Evolutionary conservation across 1,140 invertebrate species (phyloP), one percentile per base, ranked within the genome.

Genomic region (Penaeus chinensis): DNA sequence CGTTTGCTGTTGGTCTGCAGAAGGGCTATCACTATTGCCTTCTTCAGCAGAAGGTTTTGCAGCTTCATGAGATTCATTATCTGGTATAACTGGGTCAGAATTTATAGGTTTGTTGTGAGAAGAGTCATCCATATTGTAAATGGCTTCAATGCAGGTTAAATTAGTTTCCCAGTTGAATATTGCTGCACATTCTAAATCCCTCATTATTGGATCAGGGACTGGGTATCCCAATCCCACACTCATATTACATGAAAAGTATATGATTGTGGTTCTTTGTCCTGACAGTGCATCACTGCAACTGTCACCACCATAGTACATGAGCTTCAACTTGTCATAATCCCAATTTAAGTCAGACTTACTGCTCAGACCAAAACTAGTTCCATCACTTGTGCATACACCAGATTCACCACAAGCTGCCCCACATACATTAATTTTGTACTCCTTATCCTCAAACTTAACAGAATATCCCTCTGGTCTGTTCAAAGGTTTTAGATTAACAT

Each of bases 171-270:
- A 89, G 5, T 27, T 77, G 66, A 89, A 89, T 24, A 87, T 66
- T 27, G 89, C 85, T 32, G 71, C 32, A 65, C 89, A 89, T 10
- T 83, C 1, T 1, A 82, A 16, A 11, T 16, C 61, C 22, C 79
- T 77, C 89, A 89, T 89, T 20, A 87, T 22, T 22, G 47, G 18
- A 89, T 89, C 89, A 87, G 89, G 71, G 60, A 84, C 85, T 37
- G 89, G 89, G 20, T 76, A 54, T 27, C 89, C 89, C 63, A 79
- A 87, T 18, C 89, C 89, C 61, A 66, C 85, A 54, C 60, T 83
- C 89, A 89, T 89, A 27, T 89, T 85, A 84, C 89, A 89, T 76
- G 81, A 74, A 78, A 89, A 89, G 82, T 24, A 84, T 66, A 89
- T 87, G 16, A 66, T 24, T 22, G 89, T 76, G 27, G 82, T 86